Evolutionary conservation across 2,113 vertebrate species (phyloP).

Genomic region (Myrmecobius fasciatus): DNA sequence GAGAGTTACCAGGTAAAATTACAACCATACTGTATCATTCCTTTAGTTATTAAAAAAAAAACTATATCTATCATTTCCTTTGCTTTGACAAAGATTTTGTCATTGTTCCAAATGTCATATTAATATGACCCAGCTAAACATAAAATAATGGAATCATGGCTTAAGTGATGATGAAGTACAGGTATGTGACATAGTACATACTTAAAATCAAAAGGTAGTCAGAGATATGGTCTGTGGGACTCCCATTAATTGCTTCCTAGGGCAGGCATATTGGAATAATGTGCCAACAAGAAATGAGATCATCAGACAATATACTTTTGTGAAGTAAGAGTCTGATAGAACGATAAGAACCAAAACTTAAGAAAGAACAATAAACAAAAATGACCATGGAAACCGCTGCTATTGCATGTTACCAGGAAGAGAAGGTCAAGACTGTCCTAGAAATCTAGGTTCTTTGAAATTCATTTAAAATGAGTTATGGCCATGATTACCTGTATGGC

Average conservation of each 20-base stretch:
- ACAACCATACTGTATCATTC: not conserved
- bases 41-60: not conserved
- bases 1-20: not conserved
- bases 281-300: not conserved
- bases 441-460: not conserved
- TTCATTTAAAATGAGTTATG: not conserved
- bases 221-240: not conserved
- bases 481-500: not conserved
- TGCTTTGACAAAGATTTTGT: not conserved
- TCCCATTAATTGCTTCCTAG: not conserved
- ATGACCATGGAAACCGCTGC: not conserved
- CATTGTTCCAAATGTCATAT: not conserved
- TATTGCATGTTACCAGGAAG: not conserved
- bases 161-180: not conserved
- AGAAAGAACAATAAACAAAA: not conserved
- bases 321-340: not conserved
- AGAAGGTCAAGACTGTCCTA: not conserved
- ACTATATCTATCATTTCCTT: not conserved
- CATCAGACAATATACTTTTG: not conserved
- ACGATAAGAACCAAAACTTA: not conserved
- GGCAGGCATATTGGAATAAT: not conserved
- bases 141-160: not conserved
- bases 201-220: not conserved
- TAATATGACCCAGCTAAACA: not conserved
- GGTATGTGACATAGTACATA: not conserved